Conservation (phyloP, 2,113 vertebrate species). For the Corapipo altera region DNA sequence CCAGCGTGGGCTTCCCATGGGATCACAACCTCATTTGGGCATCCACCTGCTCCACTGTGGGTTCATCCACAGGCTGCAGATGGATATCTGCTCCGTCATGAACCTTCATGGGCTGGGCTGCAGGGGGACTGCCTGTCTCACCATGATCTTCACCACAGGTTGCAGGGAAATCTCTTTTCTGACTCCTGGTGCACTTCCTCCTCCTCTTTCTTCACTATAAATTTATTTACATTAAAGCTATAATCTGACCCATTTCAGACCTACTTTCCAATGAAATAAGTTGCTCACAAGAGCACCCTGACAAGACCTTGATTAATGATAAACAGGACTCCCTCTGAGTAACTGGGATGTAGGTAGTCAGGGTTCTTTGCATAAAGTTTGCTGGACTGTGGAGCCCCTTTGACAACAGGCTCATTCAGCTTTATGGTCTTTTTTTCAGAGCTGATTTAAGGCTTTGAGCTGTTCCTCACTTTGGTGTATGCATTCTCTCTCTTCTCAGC, state of each 20-base stretch:
- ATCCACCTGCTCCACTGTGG: not conserved
- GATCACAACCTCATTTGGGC: not conserved
- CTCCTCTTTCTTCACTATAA: not conserved
- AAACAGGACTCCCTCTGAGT: not conserved
- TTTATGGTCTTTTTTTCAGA: not conserved
- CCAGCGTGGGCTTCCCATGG: not conserved
- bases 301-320: not conserved
- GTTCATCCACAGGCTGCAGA: not conserved
- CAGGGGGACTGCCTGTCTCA: rapidly evolving
- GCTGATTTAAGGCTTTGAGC: not conserved
- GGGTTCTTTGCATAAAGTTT: not conserved
- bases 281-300: not conserved
- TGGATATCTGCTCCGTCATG: not conserved
- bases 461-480: not conserved
- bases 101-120: not conserved
- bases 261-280: not conserved
- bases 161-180: not conserved
- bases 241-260: not conserved
- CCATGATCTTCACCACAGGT: not conserved
- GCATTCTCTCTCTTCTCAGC: not conserved
- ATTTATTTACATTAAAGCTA: not conserved
- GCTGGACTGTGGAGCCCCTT: not conserved
- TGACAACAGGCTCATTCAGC: not conserved
- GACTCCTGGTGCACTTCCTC: not conserved
- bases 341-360: not conserved